Base-by-base conservation (phyloP, 2,888 invertebrate genomes). In the Anoncus sp. region DNA sequence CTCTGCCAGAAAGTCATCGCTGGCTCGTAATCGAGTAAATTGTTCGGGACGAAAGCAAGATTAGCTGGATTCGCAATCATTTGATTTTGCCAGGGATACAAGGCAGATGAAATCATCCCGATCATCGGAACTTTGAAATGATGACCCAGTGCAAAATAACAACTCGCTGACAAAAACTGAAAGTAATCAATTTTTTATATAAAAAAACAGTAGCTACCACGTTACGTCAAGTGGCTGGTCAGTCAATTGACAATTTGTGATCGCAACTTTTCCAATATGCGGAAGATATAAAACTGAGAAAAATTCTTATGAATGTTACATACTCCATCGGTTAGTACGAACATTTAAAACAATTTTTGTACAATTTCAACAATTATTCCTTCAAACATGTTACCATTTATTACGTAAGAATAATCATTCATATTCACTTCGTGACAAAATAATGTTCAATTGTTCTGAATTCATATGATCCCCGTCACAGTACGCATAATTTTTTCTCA, bases 81-180 rank as follows among this genome's bases (percentile, higher is more conserved):
- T 2, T 77, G 49, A 49, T 81, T 63, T 9, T 82, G 27, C 85
- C 82, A 85, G 0, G 85, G 74, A 47, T 73, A 75, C 12, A 83
- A 77, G 2, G 76, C 16, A 1, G 76, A 57, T 0, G 86, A 76
- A 2, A 72, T 16, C 0, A 80, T 18, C 3, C 74, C 75, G 20
- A 85, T 73, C 3, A 83, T 80, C 0, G 86, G 87, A 4, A 83
- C 78, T 1, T 87, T 86, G 6, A 86, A 40, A 5, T 80, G 59
- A 10, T 80, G 69, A 3, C 87, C 88, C 22, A 89, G 79, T 5
- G 84, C 87, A 9, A 86, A 53, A 49, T 75, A 89, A 65, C 88
- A 88, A 16, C 77, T 31, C 1, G 85, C 74, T 0, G 75, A 76
- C 47, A 87, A 82, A 14, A 75, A 40, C 83, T 87, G 65, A 24